phyloP scores from a whole-genome alignment of 2,113 vertebrate species.

The Rynchops niger region DNA sequence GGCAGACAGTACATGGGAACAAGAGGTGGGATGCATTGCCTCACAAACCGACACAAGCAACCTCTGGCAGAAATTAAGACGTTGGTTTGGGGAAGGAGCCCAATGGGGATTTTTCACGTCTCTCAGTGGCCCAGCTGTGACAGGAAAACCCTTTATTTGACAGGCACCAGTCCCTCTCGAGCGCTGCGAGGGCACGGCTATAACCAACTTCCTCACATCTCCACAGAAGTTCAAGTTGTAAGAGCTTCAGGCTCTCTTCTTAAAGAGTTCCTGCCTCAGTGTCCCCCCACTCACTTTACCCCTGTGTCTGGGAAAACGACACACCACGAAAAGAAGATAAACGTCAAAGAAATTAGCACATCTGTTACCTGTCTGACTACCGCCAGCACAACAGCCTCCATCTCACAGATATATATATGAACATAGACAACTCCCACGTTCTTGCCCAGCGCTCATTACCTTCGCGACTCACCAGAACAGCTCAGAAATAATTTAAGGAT shows the following conservation, averaged over 20 bases:
- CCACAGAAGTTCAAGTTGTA: background rate
- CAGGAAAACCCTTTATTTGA: background rate
- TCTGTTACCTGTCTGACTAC: background rate
- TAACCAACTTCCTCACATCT: background rate
- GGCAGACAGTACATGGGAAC: background rate
- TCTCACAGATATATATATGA: background rate
- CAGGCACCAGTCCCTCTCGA: background rate
- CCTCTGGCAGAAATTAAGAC: background rate
- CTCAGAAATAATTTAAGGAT: conserved; percentile 31
- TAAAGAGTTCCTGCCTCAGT: background rate
- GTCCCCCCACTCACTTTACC: background rate
- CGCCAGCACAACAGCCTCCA: background rate
- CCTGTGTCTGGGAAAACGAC: background rate
- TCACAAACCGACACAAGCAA: background rate
- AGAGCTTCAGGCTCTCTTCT: background rate
- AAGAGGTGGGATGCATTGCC: background rate
- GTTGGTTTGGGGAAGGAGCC: background rate
- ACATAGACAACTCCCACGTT: background rate
- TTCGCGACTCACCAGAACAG: background rate
- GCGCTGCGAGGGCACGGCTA: fast-evolving
- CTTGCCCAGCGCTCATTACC: background rate
- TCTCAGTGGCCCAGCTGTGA: background rate
- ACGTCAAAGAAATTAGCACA: background rate
- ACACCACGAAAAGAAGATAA: background rate
- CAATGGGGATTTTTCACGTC: fast-evolving